These are phyloP conservation scores for Lamproptera curius DNA, from an alignment of 2,888 invertebrate genomes.

Conservation along the genomic window DNA sequence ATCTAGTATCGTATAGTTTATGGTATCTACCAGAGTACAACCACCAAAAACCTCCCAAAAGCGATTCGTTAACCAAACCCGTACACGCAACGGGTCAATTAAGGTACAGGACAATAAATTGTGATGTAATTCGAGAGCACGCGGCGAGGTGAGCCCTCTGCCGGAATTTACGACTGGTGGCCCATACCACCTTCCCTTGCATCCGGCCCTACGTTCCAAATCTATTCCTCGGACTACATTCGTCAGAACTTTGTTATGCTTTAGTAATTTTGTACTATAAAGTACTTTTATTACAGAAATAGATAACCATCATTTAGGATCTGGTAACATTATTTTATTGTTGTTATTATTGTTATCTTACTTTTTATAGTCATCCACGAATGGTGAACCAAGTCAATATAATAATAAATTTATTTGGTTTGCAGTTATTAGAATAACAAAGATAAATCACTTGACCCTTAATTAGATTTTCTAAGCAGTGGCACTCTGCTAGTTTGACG, in stretches of 20 bases:
- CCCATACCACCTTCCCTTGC: slow-evolving; percentile 2
- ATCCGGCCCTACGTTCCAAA: not conserved
- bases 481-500: not conserved
- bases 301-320: not conserved
- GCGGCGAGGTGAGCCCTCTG: slow-evolving; percentile 42
- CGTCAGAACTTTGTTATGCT: not conserved
- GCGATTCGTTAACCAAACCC: slow-evolving; percentile 4
- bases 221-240: not conserved
- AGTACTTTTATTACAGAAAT: not conserved
- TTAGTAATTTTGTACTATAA: not conserved
- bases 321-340: too few relatives aligned
- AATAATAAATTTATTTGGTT: not conserved
- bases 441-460: not conserved
- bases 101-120: slow-evolving; percentile 36
- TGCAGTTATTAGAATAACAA: not conserved
- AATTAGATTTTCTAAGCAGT: not conserved
- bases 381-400: not conserved
- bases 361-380: too few relatives aligned
- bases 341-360: too few relatives aligned
- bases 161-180: slow-evolving; percentile 42
- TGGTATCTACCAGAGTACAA: too few relatives aligned
- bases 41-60: slow-evolving; percentile 1
- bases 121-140: slow-evolving; percentile 56
- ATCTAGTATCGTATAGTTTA: not conserved
- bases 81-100: slow-evolving; percentile 40